phyloP scores from a whole-genome alignment of 2,113 vertebrate species.

The Corythornis madagascariensis region DNA sequence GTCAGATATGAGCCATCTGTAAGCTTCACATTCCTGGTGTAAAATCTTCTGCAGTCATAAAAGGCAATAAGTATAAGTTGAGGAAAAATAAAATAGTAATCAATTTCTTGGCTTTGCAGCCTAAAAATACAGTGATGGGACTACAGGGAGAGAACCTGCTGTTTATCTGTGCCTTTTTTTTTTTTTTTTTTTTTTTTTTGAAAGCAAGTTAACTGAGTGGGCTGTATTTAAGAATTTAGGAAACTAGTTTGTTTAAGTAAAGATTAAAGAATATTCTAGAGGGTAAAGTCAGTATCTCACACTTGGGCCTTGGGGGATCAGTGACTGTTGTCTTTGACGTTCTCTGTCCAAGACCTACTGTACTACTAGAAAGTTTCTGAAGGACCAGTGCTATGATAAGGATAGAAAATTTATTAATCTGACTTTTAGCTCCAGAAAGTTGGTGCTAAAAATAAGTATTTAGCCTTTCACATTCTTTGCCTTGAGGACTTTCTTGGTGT shows the following conservation, averaged over 20 bases:
- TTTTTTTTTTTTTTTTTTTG: neutral
- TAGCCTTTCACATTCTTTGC: neutral
- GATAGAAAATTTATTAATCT: neutral
- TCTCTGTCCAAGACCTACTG: neutral
- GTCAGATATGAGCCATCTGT: conserved; percentile 25
- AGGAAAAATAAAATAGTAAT: neutral
- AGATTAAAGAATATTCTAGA: neutral
- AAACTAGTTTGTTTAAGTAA: neutral
- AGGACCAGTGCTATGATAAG: neutral
- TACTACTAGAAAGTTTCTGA: neutral
- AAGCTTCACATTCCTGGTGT: conserved; percentile 12
- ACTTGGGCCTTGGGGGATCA: neutral
- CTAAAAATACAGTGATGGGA: conserved; percentile 39
- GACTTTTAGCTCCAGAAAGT: neutral
- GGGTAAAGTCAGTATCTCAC: neutral
- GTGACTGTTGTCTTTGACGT: neutral
- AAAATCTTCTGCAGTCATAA: conserved; percentile 44
- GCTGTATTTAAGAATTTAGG: conserved; percentile 7
- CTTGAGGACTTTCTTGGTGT: neutral
- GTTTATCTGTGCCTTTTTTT: neutral
- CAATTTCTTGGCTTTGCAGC: conserved; percentile 37
- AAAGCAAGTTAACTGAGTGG: neutral
- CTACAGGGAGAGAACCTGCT: conserved; percentile 13
- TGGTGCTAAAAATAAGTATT: neutral
- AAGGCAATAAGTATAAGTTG: conserved; percentile 32